Base-by-base conservation (phyloP, 2,797 vertebrate species). In the Helarctos malayanus region DNA sequence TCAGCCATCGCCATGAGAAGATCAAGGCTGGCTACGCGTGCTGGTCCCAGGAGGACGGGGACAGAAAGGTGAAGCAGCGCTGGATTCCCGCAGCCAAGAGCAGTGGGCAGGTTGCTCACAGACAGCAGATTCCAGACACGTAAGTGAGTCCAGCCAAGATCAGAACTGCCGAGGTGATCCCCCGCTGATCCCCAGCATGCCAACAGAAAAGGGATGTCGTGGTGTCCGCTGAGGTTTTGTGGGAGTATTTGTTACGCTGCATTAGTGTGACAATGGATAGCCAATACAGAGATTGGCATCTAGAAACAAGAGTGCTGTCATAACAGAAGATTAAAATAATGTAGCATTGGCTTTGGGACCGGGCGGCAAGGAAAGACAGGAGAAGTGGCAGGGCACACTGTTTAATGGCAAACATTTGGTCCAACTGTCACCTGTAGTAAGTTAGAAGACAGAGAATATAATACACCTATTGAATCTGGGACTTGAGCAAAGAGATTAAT, bases 1-100 rank as follows among this genome's bases (percentile, higher is more conserved):
- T 47, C 29, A 45, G 5, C 1, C 27, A 27, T 11, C 0, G 0
- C 47, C 15, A 5, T 0, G 63, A 78, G 87, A 54, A 3, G 71
- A 59, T 23, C 65, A 29, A 21, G 41, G 63, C 79, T 83, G n/a
- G 81, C 35, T 91, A 38, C 3, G 45, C 13, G 41, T 0, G 0
- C 63, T 57, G 59, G 45, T 71, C 61, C 56, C 52, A 45, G 78
- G 15, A 95, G 61, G 45, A 47, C 0, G 59, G 11, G 0, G 29
- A 29, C 32, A 76, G 85, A 45, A 2, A 2, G 0, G 2, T 12
- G 18, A 41, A 63, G 5, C 19, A 47, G 32, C 49, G n/a, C 47
- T 65, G 13, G 18, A 19, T 32, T 6, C 32, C 12, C 12, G 13
- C 5, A 68, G 59, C 16, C 35, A 21, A 80, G 61, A 47, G 23